Base-by-base conservation (phyloP, 2,113 vertebrate species). In the Larimichthys polyactis region DNA sequence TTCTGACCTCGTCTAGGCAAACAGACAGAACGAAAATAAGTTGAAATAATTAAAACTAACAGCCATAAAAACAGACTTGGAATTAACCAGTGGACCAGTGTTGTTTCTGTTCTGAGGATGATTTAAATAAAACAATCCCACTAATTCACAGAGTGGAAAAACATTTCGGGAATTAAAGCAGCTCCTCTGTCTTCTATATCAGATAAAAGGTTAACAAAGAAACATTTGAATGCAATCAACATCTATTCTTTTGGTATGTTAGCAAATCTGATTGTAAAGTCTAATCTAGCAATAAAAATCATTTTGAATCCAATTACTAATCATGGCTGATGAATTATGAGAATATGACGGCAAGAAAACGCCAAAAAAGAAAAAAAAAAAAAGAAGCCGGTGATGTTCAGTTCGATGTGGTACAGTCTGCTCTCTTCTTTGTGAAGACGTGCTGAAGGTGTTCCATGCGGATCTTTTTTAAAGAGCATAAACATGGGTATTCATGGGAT, bases 261-360 rank as follows among this genome's bases (percentile, higher is more conserved):
- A 66, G 73, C 70, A 54, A 82, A 91, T 86, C 36, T 22, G 20
- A 55, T 40, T 82, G 40, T 66, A 57, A 82, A 87, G 82, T 82
- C 77, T 86, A 67, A 75, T 57, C 17, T 1, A 80, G 88, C 70
- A 75, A 84, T 83, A 63, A 85, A 82, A 79, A 62, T 59, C 2
- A 77, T 79, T 85, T 69, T 19, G 4, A 81, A 77, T 87, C 60
- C 54, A 76, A 87, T 89, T 82, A 79, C 43, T 46, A 81, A 78
- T 78, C 72, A 87, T 59, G 68, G 69, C 62, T 73, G 81, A 81
- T 85, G 75, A 83, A 77, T 79, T 55, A 78, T 80, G 71, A 79
- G 83, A 71, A 75, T 10, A 2, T 84, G 11, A 66, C 63, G 77
- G 72, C 55, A 65, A 46, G 43, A 60, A 69, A 62, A 75, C 0